phyloP scores from a whole-genome alignment of 2,113 vertebrate species.

The Mobula hypostoma region DNA sequence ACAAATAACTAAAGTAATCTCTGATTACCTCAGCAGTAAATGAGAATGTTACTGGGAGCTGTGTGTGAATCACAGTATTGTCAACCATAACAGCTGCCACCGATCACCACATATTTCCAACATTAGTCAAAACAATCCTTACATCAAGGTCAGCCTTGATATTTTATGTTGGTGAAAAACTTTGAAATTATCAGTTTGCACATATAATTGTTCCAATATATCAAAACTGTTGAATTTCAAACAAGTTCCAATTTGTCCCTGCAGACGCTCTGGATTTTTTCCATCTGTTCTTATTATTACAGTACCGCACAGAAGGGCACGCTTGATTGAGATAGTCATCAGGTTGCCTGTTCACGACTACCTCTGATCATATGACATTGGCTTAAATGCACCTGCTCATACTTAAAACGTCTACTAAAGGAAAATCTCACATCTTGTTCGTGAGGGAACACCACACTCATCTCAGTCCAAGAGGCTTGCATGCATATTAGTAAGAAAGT shows the following conservation, averaged over 20 bases:
- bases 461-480: neutral
- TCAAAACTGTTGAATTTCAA: neutral
- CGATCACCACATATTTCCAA: neutral
- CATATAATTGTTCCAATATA: neutral
- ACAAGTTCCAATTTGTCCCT: neutral
- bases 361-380: neutral
- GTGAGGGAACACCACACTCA: too few relatives aligned
- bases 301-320: neutral
- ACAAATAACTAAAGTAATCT: neutral
- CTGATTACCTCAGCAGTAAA: neutral
- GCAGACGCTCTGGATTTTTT: neutral
- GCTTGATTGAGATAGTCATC: neutral
- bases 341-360: neutral
- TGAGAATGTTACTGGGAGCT: neutral
- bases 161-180: neutral
- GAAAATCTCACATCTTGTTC: neutral
- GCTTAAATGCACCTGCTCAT: neutral
- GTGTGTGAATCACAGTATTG: neutral
- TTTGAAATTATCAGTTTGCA: neutral
- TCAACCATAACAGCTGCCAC: neutral
- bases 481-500: neutral
- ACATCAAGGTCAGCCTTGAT: neutral
- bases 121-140: neutral
- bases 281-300: too few relatives aligned
- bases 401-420: neutral